phyloP scores from a whole-genome alignment of 2,113 vertebrate species.

The Loxodonta africana region DNA sequence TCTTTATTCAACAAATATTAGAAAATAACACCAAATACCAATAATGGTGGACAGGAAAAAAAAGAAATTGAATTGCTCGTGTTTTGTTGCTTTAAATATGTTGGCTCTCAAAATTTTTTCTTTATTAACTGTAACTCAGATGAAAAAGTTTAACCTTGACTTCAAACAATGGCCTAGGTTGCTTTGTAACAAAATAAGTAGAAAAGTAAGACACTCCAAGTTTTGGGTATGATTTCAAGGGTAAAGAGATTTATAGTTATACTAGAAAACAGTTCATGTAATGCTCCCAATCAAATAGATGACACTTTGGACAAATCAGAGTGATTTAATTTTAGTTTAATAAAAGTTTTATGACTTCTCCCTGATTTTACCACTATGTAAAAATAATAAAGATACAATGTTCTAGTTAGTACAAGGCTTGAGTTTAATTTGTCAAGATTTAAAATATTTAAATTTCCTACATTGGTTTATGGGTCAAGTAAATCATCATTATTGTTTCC shows the following conservation, averaged over 20 bases:
- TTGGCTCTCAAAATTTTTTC: not conserved
- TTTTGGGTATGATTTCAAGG: not conserved
- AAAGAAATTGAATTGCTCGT: not conserved
- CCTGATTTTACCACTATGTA: not conserved
- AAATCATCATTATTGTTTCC: not conserved
- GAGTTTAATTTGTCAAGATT: not conserved
- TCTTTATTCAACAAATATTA: not conserved
- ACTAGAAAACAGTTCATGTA: not conserved
- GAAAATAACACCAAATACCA: not conserved
- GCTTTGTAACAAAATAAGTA: not conserved
- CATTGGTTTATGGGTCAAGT: not conserved
- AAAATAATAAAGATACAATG: not conserved
- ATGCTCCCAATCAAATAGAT: not conserved
- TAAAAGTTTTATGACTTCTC: not conserved
- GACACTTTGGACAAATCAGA: not conserved
- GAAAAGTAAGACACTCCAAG: not conserved
- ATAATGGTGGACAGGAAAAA: not conserved
- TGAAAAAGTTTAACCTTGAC: not conserved
- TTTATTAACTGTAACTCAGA: not conserved
- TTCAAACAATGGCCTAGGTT: not conserved
- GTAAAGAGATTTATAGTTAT: not conserved
- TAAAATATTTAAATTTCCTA: conserved; percentile 19
- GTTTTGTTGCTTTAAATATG: not conserved
- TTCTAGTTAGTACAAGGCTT: not conserved
- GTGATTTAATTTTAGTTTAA: not conserved